phyloP scores from a whole-genome alignment of 2,888 invertebrate species.

The Eupithecia vulgata region DNA sequence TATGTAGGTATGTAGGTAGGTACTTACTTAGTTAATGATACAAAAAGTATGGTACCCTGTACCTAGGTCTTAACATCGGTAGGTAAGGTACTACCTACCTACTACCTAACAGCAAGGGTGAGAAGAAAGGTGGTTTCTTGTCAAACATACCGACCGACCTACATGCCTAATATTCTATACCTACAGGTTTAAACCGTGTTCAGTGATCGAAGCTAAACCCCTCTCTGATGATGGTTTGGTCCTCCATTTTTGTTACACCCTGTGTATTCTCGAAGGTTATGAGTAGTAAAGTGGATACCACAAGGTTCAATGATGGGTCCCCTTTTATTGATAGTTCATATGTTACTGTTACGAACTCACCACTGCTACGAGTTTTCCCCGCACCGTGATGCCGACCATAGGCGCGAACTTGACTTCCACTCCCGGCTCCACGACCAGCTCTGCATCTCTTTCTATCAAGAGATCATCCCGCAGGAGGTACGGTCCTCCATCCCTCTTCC shows the following conservation, averaged over 20 bases:
- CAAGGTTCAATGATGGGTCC: constrained; percentile 29
- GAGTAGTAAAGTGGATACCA: no score
- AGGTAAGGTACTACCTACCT: not conserved
- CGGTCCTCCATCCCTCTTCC: constrained; percentile 86
- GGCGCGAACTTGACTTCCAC: constrained; percentile 95
- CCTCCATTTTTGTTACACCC: no score
- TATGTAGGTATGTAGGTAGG: no score
- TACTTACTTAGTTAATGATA: no score
- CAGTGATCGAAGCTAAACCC: no score
- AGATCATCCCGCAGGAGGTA: constrained; percentile 92
- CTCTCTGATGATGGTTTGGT: no score
- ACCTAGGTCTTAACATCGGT: no score
- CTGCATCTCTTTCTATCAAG: constrained; percentile 90
- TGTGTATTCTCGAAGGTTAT: no score
- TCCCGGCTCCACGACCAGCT: constrained; percentile 94
- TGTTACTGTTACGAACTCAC: constrained; percentile 83
- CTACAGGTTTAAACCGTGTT: no score
- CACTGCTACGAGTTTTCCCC: constrained; percentile 94
- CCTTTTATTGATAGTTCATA: not conserved
- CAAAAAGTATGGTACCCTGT: no score
- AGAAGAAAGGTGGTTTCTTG: not conserved
- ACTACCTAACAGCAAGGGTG: not conserved
- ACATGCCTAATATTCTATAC: no score
- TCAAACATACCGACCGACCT: not conserved
- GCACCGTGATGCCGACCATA: constrained; percentile 96